Conservation (phyloP, 1,140 invertebrate genomes). For the Bombus cullumanus region DNA sequence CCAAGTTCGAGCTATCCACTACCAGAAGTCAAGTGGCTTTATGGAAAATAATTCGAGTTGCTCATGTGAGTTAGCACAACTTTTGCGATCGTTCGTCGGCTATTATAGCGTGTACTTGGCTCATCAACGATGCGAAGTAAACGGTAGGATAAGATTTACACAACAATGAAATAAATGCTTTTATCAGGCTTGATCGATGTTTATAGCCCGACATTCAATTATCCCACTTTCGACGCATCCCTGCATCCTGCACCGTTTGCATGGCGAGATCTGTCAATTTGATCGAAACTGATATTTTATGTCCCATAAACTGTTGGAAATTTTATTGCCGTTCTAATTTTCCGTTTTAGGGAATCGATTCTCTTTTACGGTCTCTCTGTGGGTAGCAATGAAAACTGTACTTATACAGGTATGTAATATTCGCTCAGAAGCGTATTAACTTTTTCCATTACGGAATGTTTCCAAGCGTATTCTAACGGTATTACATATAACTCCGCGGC, state of each 20-base stretch:
- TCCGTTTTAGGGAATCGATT: background rate
- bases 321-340: constrained; percentile 13
- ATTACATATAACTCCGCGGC: background rate
- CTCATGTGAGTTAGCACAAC: constrained; percentile 22
- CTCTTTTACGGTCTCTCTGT: background rate
- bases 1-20: constrained; percentile 19
- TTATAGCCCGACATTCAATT: constrained; percentile 14
- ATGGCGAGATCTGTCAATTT: background rate
- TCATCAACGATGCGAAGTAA: background rate
- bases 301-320: background rate
- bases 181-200: background rate
- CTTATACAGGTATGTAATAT: background rate
- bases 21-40: constrained; percentile 33
- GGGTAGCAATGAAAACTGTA: background rate
- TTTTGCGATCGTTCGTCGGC: background rate
- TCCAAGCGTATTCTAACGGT: background rate
- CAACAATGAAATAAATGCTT: background rate
- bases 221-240: background rate
- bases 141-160: background rate
- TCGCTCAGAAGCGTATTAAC: background rate
- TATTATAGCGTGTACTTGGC: background rate
- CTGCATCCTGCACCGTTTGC: background rate
- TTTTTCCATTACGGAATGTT: constrained; percentile 10
- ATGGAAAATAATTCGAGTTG: constrained; percentile 49
- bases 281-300: background rate